phyloP scores from a whole-genome alignment of 2,113 vertebrate genomes.

The Pogona vitticeps region DNA sequence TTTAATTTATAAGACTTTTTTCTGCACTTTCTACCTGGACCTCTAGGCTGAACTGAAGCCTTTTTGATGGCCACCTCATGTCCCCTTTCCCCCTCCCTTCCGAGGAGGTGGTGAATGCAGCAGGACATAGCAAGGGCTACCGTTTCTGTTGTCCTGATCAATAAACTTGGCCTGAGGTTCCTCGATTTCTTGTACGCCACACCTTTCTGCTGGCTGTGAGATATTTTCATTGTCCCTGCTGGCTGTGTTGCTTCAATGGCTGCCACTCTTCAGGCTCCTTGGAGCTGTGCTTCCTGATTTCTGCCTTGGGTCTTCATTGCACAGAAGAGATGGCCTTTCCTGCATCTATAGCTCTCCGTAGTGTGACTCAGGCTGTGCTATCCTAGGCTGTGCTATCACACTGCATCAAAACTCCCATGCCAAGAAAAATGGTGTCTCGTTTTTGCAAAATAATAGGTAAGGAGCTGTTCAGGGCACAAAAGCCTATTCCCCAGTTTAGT shows the following conservation, averaged over 20 bases:
- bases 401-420: no score
- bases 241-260: not conserved
- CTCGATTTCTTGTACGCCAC: not conserved
- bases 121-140: not conserved
- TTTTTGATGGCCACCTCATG: not conserved
- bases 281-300: not conserved
- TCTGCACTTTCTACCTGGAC: not conserved
- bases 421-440: not conserved
- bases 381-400: no score
- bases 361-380: no score
- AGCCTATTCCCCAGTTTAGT: not conserved
- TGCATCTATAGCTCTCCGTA: not conserved
- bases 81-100: not conserved
- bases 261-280: no score
- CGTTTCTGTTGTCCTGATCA: not conserved
- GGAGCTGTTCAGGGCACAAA: not conserved
- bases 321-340: not conserved
- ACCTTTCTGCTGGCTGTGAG: slow-evolving; percentile 10
- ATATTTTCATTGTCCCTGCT: not conserved
- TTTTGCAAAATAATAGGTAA: no score
- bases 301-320: not conserved
- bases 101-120: not conserved
- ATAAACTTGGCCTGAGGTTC: not conserved
- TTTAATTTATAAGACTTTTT: slow-evolving; percentile 7
- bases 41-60: not conserved